Base-by-base conservation (phyloP, 2,888 invertebrate species). In the Acanthoscelides obtectus region DNA sequence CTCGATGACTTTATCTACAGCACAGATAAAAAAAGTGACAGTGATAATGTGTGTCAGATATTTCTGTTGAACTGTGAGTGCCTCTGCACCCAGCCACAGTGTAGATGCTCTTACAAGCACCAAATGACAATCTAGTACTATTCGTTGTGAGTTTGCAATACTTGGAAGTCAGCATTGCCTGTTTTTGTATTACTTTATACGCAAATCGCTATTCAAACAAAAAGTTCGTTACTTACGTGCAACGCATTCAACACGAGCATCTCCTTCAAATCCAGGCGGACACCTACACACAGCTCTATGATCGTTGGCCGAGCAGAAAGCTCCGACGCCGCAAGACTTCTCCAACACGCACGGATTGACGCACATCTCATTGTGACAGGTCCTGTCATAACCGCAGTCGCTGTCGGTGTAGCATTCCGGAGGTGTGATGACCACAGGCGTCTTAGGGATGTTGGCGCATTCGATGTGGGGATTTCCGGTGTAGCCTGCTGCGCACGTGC, bases 211-310 rank as follows among this genome's bases (percentile, higher is more conserved):
- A n/a, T n/a, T n/a, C n/a, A n/a, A n/a, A n/a, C n/a, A n/a, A n/a
- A n/a, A n/a, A n/a, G n/a, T n/a, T n/a, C n/a, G n/a, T 22, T 74
- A 88, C 93, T 91, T 90, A 94, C 94, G 93, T 87, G 94, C 93
- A 83, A 90, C 87, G 83, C 96, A 96, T 80, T 91, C 90, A 69
- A 89, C 85, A 76, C 86, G 86, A 20, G 95, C 90, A 82, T 93
- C 90, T 68, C 96, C 96, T 68, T 89, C 88, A 82, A 92, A 94
- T 70, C 92, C 92, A 68, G 87, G 87, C 19, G 96, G 96, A 83
- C 96, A 97, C 75, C 90, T 90, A 83, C 96, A 97, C 64, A 92
- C 86, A 0, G 95, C 89, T 80, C 88, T 87, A 80, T 95, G 94
- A 75, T 91, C 88, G 79, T 93, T 90, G 2, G 92, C 92, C 75